These are phyloP conservation scores for Drosophila niveifrons DNA, from an alignment of 2,888 invertebrate genomes.

Conservation along the genomic window DNA sequence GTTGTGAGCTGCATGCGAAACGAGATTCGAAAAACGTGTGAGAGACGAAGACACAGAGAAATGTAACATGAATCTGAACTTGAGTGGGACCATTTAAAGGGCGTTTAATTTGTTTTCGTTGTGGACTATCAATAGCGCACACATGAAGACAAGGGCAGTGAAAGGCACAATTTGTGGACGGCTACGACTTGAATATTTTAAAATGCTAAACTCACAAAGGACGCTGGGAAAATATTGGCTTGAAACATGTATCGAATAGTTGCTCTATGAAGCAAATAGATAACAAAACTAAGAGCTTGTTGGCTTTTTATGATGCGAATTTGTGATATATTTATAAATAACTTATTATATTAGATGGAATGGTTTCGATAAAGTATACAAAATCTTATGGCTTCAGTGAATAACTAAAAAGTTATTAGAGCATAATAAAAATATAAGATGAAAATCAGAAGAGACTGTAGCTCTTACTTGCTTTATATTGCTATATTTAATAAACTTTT, in stretches of 20 bases:
- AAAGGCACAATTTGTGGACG: conserved; percentile 9
- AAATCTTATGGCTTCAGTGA: no score
- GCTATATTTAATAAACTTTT: no score
- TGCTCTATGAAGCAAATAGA: not conserved
- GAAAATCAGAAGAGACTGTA: no score
- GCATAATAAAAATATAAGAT: no score
- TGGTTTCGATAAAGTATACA: no score
- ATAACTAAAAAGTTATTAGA: no score
- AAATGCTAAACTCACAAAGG: not conserved
- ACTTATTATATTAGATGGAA: no score
- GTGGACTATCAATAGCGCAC: conserved; percentile 8
- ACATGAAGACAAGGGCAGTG: conserved; percentile 1
- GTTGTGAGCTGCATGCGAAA: conserved; percentile 46
- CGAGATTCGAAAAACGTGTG: conserved; percentile 1
- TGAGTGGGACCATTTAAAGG: conserved; percentile 34
- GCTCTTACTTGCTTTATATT: no score
- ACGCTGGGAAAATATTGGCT: not conserved
- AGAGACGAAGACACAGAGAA: conserved; percentile 11
- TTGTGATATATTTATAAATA: no score
- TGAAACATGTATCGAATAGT: not conserved
- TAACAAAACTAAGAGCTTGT: not conserved
- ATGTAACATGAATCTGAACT: conserved; percentile 45
- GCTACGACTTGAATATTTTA: conserved; percentile 4
- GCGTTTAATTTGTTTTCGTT: conserved; percentile 6
- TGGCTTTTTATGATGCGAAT: no score